These are phyloP conservation scores for Quadroppia sp. DNA, from an alignment of 2,888 invertebrate species.

Conservation along the genomic window DNA sequence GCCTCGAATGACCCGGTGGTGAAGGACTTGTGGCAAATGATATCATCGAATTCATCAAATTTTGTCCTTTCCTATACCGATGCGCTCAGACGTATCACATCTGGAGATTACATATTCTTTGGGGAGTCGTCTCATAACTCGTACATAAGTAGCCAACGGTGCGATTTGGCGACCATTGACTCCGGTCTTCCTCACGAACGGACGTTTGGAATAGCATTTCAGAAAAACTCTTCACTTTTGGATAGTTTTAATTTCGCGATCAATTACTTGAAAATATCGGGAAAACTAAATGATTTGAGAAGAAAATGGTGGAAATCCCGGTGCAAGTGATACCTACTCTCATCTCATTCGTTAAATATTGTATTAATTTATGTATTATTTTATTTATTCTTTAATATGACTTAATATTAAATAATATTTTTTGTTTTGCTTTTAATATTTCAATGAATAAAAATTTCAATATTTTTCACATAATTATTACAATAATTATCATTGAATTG, in stretches of 20 bases:
- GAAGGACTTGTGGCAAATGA: slow-evolving; percentile 10
- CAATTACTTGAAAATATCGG: slow-evolving; percentile 18
- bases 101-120: slow-evolving; percentile 7
- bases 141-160: slow-evolving; percentile 26
- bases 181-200: slow-evolving; percentile 21
- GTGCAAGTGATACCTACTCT: background rate
- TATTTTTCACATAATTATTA: no score
- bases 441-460: no score
- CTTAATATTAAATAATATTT: no score
- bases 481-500: no score
- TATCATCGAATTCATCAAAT: slow-evolving; percentile 2
- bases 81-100: slow-evolving; percentile 29
- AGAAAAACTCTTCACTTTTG: slow-evolving; percentile 11
- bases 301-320: slow-evolving; percentile 21
- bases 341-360: no score
- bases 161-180: slow-evolving; percentile 9
- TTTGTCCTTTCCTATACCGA: slow-evolving; percentile 23
- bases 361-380: no score
- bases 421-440: no score
- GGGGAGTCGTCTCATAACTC: slow-evolving; percentile 19
- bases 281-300: slow-evolving; percentile 8
- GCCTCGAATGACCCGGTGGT: background rate
- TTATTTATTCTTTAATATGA: no score
- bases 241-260: slow-evolving; percentile 23
- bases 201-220: background rate